phyloP scores from a whole-genome alignment of 2,113 vertebrate genomes.

The Stigmatopora nigra region DNA sequence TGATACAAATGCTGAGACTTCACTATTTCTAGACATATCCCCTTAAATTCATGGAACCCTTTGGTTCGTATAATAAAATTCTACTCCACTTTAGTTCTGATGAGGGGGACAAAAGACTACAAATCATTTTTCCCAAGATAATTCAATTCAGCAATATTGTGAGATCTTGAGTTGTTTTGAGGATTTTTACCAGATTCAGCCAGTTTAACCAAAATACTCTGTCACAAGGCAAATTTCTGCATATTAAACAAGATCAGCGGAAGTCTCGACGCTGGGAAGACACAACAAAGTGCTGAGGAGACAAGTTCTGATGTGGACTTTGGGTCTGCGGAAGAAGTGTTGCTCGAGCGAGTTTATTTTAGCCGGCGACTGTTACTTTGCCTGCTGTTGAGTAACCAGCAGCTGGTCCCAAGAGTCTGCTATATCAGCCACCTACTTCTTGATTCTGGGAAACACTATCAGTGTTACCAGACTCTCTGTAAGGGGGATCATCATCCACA shows the following conservation, averaged over 20 bases:
- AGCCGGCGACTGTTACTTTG: constrained; percentile 59
- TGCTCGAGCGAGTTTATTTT: constrained; percentile 54
- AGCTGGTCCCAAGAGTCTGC: constrained; percentile 54
- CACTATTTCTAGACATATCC: too few species aligned
- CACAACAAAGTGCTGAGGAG: constrained; percentile 65
- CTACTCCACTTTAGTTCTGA: too few species aligned
- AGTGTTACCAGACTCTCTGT: constrained; percentile 48
- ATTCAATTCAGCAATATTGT: background rate
- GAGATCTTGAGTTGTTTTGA: constrained; percentile 3
- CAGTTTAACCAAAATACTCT: constrained; percentile 40
- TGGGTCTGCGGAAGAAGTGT: constrained; percentile 55
- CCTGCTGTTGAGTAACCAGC: constrained; percentile 67
- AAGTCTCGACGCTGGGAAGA: constrained; percentile 56
- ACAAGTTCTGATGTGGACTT: constrained; percentile 55
- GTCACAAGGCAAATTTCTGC: constrained; percentile 57
- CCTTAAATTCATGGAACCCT: too few species aligned
- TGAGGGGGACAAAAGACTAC: too few species aligned
- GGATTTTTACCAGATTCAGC: constrained; percentile 22
- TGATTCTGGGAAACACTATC: constrained; percentile 57
- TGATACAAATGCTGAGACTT: too few species aligned
- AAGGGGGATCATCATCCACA: constrained; percentile 18
- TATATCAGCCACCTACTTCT: constrained; percentile 45
- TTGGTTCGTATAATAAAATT: too few species aligned
- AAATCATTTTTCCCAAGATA: background rate
- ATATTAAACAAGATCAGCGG: constrained; percentile 61